Evolutionary conservation across 2,113 vertebrate genomes (phyloP).

Genomic region (Malurus melanocephalus): DNA sequence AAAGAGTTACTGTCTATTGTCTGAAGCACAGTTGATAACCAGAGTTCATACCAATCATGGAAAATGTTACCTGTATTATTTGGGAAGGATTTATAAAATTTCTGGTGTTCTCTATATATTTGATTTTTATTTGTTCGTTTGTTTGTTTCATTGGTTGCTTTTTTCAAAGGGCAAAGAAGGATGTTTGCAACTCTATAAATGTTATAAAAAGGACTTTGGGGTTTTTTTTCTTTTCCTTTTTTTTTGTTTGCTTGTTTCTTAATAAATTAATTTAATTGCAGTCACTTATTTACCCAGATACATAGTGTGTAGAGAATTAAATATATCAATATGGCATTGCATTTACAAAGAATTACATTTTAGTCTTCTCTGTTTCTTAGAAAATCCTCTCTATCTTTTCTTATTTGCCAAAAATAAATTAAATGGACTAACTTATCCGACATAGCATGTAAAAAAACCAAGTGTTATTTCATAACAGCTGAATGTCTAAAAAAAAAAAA

Average conservation of each 20-base stretch:
- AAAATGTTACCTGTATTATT: neutral
- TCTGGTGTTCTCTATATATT: neutral
- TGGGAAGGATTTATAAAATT: neutral
- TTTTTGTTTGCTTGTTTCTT: neutral
- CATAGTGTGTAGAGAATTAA: neutral
- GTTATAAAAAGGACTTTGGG: fast-evolving
- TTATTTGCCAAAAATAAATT: neutral
- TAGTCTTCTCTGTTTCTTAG: neutral
- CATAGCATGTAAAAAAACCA: neutral
- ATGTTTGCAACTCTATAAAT: neutral
- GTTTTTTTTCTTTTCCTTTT: neutral
- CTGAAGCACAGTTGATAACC: neutral
- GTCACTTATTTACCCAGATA: neutral
- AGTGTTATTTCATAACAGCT: neutral
- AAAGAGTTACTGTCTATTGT: neutral
- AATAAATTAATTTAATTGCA: neutral
- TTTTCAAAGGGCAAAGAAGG: neutral
- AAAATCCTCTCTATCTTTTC: neutral
- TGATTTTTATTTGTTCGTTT: too few species aligned
- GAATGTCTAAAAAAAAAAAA: neutral
- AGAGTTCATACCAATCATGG: neutral
- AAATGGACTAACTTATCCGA: neutral
- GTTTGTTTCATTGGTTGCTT: too few species aligned
- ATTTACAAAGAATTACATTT: neutral
- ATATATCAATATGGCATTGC: neutral